phyloP scores from a whole-genome alignment of 1,140 invertebrate genomes.

The Orius insidiosus region DNA sequence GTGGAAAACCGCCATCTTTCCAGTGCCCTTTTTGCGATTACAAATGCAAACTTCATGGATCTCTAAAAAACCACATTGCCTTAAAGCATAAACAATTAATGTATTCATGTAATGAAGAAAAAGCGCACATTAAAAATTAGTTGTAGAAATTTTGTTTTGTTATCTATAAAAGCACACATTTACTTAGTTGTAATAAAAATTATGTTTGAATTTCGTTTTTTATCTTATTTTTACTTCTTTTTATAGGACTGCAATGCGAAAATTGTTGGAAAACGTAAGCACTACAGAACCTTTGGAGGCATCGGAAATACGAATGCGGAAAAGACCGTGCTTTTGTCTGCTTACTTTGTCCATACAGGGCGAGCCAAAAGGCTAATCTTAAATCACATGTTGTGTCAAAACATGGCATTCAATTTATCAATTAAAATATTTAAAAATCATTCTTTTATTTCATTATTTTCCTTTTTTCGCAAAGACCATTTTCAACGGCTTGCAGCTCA shows the following conservation, averaged over 20 bases:
- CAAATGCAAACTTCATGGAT: conserved; percentile 13
- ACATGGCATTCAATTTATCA: no score
- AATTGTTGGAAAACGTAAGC: conserved; percentile 10
- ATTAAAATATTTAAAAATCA: conserved; percentile 32
- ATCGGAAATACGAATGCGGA: conserved; percentile 20
- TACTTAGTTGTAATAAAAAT: no score
- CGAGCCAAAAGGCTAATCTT: conserved; percentile 30
- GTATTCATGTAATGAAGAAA: no score
- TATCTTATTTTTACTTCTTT: neutral
- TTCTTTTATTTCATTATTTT: conserved; percentile 34
- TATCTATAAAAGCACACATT: no score
- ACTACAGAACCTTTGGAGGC: conserved; percentile 24
- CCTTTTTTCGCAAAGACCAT: conserved; percentile 26
- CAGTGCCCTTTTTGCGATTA: conserved; percentile 20
- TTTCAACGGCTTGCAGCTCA: no score
- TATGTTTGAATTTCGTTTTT: no score
- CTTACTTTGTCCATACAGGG: conserved; percentile 20
- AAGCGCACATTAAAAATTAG: no score
- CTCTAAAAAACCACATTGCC: conserved; percentile 15
- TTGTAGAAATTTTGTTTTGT: no score
- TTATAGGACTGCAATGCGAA: neutral
- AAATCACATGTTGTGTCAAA: conserved; percentile 30
- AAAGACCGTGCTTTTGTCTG: conserved; percentile 17
- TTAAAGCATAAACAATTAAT: conserved; percentile 1
- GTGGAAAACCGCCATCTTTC: conserved; percentile 27